Evolutionary conservation across 2,797 vertebrate species (phyloP), one percentile per base, ranked within the genome.

Genomic region (Parauchenoglanis punctatus): DNA sequence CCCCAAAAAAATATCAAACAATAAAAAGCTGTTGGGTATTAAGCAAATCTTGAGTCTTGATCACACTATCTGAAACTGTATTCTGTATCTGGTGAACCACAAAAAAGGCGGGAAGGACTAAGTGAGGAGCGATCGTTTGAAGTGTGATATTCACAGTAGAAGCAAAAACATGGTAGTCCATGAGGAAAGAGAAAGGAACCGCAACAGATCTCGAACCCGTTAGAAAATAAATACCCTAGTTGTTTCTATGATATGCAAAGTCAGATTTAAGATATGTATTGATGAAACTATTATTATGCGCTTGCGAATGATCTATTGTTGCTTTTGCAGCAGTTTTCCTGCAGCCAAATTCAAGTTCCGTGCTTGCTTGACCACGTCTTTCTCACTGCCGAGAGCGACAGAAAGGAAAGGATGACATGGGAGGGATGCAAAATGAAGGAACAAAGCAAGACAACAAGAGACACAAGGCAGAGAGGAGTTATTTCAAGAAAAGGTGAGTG

Each of bases 301-400:
- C 68, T 44, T 68, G 72, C 73, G 20, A 78, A 56, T 12, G 20
- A 86, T 89, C 95, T 98, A 98, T 92, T 97, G 96, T 90, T 97
- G 97, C 92, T 97, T 97, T 92, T 97, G 97, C 88, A 99, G 97
- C 90, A 99, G 94, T 95, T 97, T 99, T 93, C 96, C 97, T 87
- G 97, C 99, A 90, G 96, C 94, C 7, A 96, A 97, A 93, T 96
- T 99, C 95, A 99, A 95, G 95, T 94, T 97, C 93, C 96, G 97
- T 96, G 99, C 99, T 97, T 99, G 98, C 95, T 99, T 98, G 96
- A 97, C 97, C 96, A 97, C 95, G 96, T 99, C 97, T 94, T 97
- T 98, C 95, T 99, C 98, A 93, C 99, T 99, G 92, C 89, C 58
- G 81, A 89, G 93, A 91, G 88, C 90, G 90, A 89, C 20, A 87